A percentile compares a stretch with the other conserved stretches of the same genome.
Evolutionary conservation across 2,113 vertebrate genomes (phyloP).

Genomic region (Anarhynchus alexandrinus): DNA sequence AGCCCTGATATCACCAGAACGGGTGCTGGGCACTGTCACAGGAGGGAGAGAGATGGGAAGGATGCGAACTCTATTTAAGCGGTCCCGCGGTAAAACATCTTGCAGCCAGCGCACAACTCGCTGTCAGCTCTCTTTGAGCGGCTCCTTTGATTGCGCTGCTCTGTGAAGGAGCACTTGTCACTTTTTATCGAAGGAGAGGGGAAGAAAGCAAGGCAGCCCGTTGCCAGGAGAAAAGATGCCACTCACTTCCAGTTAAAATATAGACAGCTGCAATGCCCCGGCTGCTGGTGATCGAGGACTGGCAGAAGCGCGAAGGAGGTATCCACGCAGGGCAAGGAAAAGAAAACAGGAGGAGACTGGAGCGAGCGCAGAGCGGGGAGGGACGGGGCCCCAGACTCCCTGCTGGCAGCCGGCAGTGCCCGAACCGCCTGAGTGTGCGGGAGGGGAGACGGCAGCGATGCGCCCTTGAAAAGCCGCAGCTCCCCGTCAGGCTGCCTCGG

Average conservation of each 20-base stretch:
- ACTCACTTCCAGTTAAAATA: slow-evolving; percentile 31
- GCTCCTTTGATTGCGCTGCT: slow-evolving; percentile 32
- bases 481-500: fast-evolving
- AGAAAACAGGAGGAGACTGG: neutral
- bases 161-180: slow-evolving; percentile 51
- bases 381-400: neutral
- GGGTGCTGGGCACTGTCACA: neutral
- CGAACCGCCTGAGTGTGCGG: neutral
- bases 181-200: slow-evolving; percentile 6
- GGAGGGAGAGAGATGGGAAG: neutral
- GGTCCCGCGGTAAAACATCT: neutral
- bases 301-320: slow-evolving; percentile 1
- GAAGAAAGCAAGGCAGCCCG: slow-evolving; percentile 39
- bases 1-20: neutral
- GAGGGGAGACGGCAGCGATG: neutral
- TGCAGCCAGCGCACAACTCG: neutral
- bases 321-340: neutral
- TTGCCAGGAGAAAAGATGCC: slow-evolving; percentile 55
- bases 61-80: slow-evolving; percentile 20
- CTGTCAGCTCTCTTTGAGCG: neutral
- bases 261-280: slow-evolving; percentile 5
- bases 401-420: neutral
- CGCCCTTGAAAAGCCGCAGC: neutral
- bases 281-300: neutral
- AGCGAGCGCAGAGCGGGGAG: neutral